Evolutionary conservation across 2,797 vertebrate species (phyloP), one percentile per base, ranked within the genome.

Genomic region (Myotis findleyi): DNA sequence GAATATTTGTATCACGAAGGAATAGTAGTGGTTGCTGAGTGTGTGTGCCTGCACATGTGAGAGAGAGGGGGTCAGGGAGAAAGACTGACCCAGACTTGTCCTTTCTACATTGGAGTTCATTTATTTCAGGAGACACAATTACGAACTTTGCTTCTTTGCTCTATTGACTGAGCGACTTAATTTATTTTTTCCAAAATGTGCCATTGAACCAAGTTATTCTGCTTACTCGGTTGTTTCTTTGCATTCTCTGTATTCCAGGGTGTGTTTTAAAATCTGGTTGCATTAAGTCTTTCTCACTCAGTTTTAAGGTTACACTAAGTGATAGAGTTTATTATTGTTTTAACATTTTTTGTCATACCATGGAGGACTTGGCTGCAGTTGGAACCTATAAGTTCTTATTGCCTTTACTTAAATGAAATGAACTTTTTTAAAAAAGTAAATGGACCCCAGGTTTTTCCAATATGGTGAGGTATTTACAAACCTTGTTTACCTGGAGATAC

Each of bases 301-400:
- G 41, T 95, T 93, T 96, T 68, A 93, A 72, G 92, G 73, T 95
- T 91, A 72, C 8, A 91, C 59, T 95, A 94, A 77, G 89, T 89
- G n/a, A 49, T 76, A 18, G n/a, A 83, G 51, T 93, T 87, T 94
- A 12, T 55, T 91, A 90, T 41, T 90, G 51, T 76, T 91, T 95
- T 69, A 80, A 44, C 55, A 41, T 94, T 87, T 13, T 80, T 87
- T 59, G 62, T 82, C n/a, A 64, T 69, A 12, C 33, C 38, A 14
- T 62, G 11, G 72, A 96, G 44, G 36, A 93, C 7, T 33, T 89
- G 36, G 41, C 33, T 84, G 23, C 27, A 49, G 25, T 51, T 89
- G 71, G 66, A 91, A 87, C 21, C 4, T 69, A 0, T 72, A 94
- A 44, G 11, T 93, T 94, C 3, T 62, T 95, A 84, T 1, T 96